Conservation (phyloP, 2,113 vertebrate species). For the Archocentrus centrarchus region DNA sequence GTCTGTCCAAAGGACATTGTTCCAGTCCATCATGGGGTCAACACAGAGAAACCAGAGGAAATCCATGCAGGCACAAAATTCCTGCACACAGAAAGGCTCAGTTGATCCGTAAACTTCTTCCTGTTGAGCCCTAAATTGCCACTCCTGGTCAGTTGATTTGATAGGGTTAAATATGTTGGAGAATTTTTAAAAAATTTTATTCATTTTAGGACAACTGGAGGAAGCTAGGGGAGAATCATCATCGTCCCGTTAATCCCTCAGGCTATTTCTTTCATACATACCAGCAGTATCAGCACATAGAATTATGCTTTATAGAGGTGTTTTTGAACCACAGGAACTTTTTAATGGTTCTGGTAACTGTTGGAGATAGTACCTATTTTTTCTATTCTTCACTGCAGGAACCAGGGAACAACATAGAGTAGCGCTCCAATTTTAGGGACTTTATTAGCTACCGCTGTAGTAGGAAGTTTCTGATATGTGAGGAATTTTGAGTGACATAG, state of each 20-base stretch:
- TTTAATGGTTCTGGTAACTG: background rate
- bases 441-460: background rate
- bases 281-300: background rate
- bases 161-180: background rate
- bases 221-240: background rate
- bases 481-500: background rate
- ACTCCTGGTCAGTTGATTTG: background rate
- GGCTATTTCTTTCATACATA: background rate
- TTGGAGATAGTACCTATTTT: no score
- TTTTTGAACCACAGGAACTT: background rate
- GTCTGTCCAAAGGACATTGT: no score
- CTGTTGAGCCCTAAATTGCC: background rate
- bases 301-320: background rate
- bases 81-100: background rate
- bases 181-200: background rate
- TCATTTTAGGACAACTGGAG: conserved; percentile 20
- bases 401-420: background rate
- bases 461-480: background rate
- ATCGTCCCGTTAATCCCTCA: conserved; percentile 32
- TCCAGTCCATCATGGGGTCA: no score
- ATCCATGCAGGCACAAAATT: no score
- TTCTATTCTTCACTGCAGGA: background rate
- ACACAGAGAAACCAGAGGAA: no score
- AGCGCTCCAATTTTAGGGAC: background rate
- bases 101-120: no score